Conservation (phyloP, 2,888 invertebrate genomes). For the Calliscelio sp. region DNA sequence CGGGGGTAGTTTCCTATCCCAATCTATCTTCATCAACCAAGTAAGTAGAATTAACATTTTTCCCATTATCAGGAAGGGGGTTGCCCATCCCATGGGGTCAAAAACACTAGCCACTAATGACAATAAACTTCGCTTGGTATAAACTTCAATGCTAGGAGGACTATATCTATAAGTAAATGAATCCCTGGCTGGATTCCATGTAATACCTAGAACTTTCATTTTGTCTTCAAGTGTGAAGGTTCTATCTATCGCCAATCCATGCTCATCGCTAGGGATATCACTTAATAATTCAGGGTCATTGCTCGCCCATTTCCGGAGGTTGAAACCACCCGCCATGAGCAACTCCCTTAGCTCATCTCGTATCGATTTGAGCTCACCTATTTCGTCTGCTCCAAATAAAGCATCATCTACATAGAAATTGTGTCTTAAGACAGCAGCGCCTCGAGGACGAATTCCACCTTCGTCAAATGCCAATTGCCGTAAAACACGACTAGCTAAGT, state of each 20-base stretch:
- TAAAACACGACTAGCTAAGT: background rate
- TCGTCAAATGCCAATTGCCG: background rate
- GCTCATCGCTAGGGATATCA: background rate
- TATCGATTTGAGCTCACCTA: background rate
- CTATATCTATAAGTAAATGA: background rate
- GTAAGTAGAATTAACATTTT: slow-evolving; percentile 9
- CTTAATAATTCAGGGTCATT: background rate
- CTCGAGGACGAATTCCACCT: background rate
- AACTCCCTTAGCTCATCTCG: background rate
- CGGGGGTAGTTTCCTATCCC: background rate
- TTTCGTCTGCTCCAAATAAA: background rate
- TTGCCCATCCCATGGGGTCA: slow-evolving; percentile 7
- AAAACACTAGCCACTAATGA: background rate
- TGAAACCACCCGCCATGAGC: slow-evolving; percentile 2
- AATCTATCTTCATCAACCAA: slow-evolving; percentile 15
- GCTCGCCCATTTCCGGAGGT: background rate
- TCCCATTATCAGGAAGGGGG: background rate
- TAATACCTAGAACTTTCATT: background rate
- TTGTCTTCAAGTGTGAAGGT: background rate
- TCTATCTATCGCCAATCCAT: background rate
- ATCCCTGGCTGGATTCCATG: background rate
- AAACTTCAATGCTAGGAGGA: no score
- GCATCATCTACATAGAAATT: background rate
- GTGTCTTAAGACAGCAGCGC: background rate
- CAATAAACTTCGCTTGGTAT: slow-evolving; percentile 11